Evolutionary conservation across 2,797 vertebrate genomes (phyloP).

Genomic region (Novumbra hubbsi): DNA sequence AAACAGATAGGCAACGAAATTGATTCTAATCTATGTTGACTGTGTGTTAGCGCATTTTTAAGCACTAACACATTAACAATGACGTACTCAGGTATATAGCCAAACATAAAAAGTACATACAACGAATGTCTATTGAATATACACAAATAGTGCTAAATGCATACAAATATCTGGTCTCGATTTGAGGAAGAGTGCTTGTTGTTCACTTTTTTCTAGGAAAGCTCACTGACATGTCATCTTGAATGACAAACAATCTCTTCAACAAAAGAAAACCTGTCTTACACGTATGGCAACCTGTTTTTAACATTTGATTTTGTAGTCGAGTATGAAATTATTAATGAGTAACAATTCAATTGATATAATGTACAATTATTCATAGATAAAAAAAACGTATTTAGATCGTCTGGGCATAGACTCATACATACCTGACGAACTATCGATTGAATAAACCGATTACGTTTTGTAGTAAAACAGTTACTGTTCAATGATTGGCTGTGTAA

Average conservation of each 20-base stretch:
- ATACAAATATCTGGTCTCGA: not conserved
- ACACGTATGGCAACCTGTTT: not conserved
- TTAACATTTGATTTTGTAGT: no score
- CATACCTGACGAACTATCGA: not conserved
- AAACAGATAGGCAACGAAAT: not conserved
- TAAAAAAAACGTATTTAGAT: no score
- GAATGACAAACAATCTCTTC: not conserved
- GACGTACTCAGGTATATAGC: no score
- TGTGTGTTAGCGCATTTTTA: not conserved
- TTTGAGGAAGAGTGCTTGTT: not conserved
- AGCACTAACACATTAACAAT: no score
- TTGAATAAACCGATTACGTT: not conserved
- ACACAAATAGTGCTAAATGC: not conserved
- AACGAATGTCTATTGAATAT: not conserved
- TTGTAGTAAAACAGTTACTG: not conserved
- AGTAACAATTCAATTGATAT: no score
- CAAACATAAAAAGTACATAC: not conserved
- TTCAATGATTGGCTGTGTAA: conserved; percentile 42
- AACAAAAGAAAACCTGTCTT: not conserved
- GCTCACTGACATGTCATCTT: not conserved
- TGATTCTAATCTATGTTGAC: not conserved
- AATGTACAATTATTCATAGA: no score
- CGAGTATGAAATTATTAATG: no score
- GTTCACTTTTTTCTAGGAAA: not conserved
- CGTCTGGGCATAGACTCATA: no score